Evolutionary conservation across 2,888 invertebrate species (phyloP).

Genomic region (Dryomyza anilis): DNA sequence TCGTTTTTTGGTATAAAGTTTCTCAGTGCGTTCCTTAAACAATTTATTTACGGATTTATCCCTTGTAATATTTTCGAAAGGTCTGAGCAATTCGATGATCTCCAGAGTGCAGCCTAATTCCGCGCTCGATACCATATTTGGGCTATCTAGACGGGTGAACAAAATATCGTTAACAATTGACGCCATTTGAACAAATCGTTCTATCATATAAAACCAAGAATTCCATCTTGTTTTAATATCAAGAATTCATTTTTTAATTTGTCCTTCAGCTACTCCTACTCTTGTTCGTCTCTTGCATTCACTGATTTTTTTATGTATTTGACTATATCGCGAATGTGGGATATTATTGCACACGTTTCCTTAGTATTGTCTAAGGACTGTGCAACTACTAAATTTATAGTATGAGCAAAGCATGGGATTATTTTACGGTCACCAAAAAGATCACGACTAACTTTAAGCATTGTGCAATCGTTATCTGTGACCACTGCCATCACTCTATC

Average conservation of each 20-base stretch:
- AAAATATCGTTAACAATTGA: not conserved
- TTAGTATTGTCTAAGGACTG: conserved; percentile 18
- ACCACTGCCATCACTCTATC: conserved; percentile 23
- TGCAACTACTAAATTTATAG: conserved; percentile 27
- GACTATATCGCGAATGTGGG: conserved; percentile 28
- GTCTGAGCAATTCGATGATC: conserved; percentile 29
- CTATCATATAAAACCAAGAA: conserved; percentile 29
- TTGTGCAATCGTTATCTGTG: conserved; percentile 24
- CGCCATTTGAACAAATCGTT: conserved; percentile 25
- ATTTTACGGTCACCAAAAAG: conserved; percentile 27
- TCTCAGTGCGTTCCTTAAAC: conserved; percentile 41
- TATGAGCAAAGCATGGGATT: conserved; percentile 29
- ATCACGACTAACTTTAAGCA: conserved; percentile 16
- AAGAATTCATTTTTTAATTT: conserved; percentile 24
- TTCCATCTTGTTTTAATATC: conserved; percentile 30
- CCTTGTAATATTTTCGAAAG: conserved; percentile 43
- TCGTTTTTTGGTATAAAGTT: not conserved
- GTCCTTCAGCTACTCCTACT: conserved; percentile 5
- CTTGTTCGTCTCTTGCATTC: conserved; percentile 11
- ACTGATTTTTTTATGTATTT: conserved; percentile 25
- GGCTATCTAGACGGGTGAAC: not conserved
- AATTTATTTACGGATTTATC: conserved; percentile 43
- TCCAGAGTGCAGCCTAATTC: conserved; percentile 38
- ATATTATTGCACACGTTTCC: conserved; percentile 9
- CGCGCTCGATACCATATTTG: conserved; percentile 13